Percentiles rank a stretch among this genome's conserved stretches.
phyloP scores from a whole-genome alignment of 2,113 vertebrate genomes.

The Thunnus thynnus region DNA sequence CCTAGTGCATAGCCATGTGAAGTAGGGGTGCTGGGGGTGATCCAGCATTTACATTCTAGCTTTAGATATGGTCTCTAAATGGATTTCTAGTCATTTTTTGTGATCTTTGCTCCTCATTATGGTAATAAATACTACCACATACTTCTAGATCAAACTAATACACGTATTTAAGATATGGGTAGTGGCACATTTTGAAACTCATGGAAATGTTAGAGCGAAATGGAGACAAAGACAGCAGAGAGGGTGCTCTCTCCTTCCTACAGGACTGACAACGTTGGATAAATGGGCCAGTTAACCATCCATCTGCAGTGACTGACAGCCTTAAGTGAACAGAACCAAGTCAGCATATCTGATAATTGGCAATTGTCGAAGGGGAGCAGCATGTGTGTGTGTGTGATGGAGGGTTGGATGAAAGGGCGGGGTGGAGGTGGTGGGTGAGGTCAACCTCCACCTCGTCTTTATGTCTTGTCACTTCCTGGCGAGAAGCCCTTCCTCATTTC shows the following conservation, averaged over 20 bases:
- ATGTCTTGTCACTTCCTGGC: constrained; percentile 53
- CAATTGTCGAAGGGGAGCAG: constrained; percentile 39
- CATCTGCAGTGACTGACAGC: constrained; percentile 59
- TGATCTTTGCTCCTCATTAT: no score
- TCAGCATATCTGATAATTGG: constrained; percentile 76
- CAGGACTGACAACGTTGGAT: constrained; percentile 7
- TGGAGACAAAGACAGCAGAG: neutral
- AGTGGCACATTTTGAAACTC: neutral
- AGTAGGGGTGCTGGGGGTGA: no score
- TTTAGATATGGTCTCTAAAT: no score
- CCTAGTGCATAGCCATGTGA: no score
- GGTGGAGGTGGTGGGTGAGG: neutral
- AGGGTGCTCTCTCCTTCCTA: neutral
- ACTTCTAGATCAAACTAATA: neutral
- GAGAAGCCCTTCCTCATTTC: constrained; percentile 34
- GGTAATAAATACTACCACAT: neutral
- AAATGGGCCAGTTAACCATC: constrained; percentile 47
- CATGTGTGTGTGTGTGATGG: constrained; percentile 10
- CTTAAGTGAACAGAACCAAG: constrained; percentile 50
- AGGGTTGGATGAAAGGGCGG: constrained; percentile 14
- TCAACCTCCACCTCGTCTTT: constrained; percentile 19
- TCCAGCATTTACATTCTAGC: no score
- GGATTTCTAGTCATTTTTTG: no score
- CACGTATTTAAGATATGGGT: neutral
- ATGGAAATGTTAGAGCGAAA: neutral